Percentiles rank a stretch among this genome's conserved stretches.
Evolutionary conservation across 2,113 vertebrate species (phyloP).

Genomic region (Siniperca chuatsi): DNA sequence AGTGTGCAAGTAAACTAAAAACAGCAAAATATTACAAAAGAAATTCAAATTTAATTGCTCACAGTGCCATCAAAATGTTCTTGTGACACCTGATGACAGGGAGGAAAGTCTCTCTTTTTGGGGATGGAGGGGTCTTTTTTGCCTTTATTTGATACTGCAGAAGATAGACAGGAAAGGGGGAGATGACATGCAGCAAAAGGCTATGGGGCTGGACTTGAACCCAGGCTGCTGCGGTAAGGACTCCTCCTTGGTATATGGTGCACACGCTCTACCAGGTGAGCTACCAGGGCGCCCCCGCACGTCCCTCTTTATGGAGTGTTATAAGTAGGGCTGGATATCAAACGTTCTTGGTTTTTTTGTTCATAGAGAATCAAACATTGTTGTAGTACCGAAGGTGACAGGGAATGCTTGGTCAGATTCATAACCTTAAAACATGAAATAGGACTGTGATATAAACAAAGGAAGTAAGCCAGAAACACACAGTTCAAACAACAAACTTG

Average conservation of each 20-base stretch:
- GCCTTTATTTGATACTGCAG: too few species aligned
- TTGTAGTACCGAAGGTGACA: neutral
- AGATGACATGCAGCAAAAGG: too few species aligned
- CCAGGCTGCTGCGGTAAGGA: too few species aligned
- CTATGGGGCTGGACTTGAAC: too few species aligned
- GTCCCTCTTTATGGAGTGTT: neutral
- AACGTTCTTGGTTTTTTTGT: neutral
- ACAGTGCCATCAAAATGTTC: constrained; percentile 3
- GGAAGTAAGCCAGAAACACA: neutral
- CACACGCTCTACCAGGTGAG: too few species aligned
- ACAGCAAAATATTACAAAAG: neutral
- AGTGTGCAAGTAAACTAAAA: neutral
- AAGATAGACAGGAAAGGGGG: too few species aligned
- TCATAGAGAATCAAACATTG: neutral
- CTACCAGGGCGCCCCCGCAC: too few species aligned
- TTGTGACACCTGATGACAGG: neutral
- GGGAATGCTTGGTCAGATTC: neutral
- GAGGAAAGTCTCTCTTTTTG: neutral
- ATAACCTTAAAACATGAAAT: neutral
- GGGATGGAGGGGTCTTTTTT: too few species aligned
- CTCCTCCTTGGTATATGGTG: too few species aligned
- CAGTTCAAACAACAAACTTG: constrained; percentile 4
- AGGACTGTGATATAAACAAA: neutral
- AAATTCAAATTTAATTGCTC: constrained; percentile 15
- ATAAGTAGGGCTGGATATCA: neutral